Base-by-base conservation (phyloP, 2,888 invertebrate species). In the Ceriagrion tenellum region DNA sequence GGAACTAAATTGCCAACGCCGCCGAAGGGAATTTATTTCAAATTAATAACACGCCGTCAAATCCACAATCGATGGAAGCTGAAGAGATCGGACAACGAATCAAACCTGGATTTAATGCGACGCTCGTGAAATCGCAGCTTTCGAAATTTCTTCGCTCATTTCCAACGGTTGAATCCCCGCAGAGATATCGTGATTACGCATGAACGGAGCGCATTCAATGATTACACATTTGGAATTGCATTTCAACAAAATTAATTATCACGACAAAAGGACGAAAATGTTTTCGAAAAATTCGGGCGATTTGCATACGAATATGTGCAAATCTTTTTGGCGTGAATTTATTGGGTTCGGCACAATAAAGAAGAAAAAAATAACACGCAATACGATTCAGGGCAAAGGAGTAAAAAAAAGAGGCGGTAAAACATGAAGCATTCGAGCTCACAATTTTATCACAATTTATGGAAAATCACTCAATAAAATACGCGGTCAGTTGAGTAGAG, bases 21-120 rank as follows among this genome's bases (percentile, higher is more conserved):
- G 35, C 30, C 81, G n/a, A 35, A 35, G 35, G 69, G 81, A 81
- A 81, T 81, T 81, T 81, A 81, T 81, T 81, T 81, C 35, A 81
- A 35, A 35, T 81, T 81, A 81, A 81, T 81, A 35, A 35, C 81
- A 81, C 81, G 16, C 81, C 35, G 26, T 16, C 81, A 35, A 23
- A 69, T 69, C 26, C 69, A 69, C 26, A 69, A 18, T 69, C 69
- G 69, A 69, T 69, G 69, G 12, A 23, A 10, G 69, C 26, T 12
- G 69, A 18, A 23, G 18, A 10, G 81, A 81, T 35, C 35, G 81
- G 10, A 35, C 30, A 35, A 35, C 30, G 13, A 81, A 81, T 81
- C 35, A 13, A 81, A 81, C 30, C 13, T 12, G 23, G 6, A 81
- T 35, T 81, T 81, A 81, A 30, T 18, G 18, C 35, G 35, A 81